Evolutionary conservation across 2,888 invertebrate genomes (phyloP).

Genomic region (Lottia gigantea): DNA sequence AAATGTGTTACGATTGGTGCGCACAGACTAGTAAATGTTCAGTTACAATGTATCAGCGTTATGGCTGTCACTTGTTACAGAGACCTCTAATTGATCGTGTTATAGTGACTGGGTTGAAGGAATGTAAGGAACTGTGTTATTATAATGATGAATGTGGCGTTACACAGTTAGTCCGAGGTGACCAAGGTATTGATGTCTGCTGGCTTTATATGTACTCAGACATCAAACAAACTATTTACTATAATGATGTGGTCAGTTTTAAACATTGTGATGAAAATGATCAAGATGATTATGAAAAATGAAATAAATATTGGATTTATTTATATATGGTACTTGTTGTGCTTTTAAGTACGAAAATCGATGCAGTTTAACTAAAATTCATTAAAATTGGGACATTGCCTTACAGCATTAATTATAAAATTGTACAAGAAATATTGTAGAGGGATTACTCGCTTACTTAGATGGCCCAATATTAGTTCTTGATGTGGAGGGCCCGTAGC

Average conservation of each 20-base stretch:
- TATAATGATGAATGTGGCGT: not conserved
- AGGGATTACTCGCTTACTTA: too few species aligned
- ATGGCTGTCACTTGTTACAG: not conserved
- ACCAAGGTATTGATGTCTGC: not conserved
- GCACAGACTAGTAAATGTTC: not conserved
- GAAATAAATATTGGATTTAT: too few species aligned
- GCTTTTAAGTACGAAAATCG: too few species aligned
- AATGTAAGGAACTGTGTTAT: not conserved
- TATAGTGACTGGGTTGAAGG: not conserved
- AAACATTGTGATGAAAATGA: not conserved
- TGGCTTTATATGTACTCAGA: not conserved
- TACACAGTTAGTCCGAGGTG: not conserved
- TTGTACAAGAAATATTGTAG: too few species aligned
- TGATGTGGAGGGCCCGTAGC: too few species aligned
- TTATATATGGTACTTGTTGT: too few species aligned
- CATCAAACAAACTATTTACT: not conserved
- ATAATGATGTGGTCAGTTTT: not conserved
- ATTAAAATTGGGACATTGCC: too few species aligned
- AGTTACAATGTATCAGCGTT: not conserved
- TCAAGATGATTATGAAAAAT: too few species aligned
- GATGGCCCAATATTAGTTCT: too few species aligned
- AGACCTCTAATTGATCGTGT: not conserved
- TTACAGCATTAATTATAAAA: too few species aligned
- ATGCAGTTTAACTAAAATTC: too few species aligned
- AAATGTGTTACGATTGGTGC: not conserved